Evolutionary conservation across 2,797 vertebrate genomes (phyloP), one percentile per base, ranked within the genome.

Genomic region (Leptatherina wallacei): DNA sequence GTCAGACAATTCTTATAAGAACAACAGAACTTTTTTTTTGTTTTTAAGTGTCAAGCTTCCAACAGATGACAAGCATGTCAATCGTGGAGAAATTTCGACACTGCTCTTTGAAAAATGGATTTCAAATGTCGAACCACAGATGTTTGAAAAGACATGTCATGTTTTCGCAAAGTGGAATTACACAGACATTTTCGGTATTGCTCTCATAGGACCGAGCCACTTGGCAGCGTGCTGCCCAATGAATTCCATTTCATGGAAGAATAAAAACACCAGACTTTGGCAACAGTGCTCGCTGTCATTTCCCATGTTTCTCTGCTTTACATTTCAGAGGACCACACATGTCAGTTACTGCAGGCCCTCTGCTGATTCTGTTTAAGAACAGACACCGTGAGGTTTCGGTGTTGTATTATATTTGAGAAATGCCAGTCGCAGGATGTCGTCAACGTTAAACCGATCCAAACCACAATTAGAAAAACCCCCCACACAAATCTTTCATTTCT

Each of bases 181-280:
- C 71, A 60, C 67, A 75, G 76, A 77, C 73, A 71, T 67, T 72
- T 82, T 85, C 35, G 33, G 8, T 69, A 83, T 87, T 69, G 70
- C 56, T 76, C 90, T 89, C 71, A 2, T n/a, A 73, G 83, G 85
- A 85, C 75, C 33, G 54, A 65, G 63, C 51, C 67, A 68, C 78
- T 89, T 91, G 88, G 89, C 88, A 85, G 79, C 30, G 1, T 5
- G 70, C 64, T 76, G 62, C 80, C 82, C 75, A 49, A 56, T 78
- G 29, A 90, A 90, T 92, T 91, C 74, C 75, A 67, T 85, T 84
- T 81, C 70, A 78, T 77, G 59, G 61, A 83, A 83, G 81, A 88
- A 87, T 66, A 85, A 83, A 80, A 77, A 74, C 69, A 76, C 24
- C 62, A 75, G 56, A 66, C 75, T 68, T 56, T 73, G 74, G 67